These are phyloP conservation scores for Maniola hyperantus DNA, from an alignment of 2,888 invertebrate genomes.

Conservation along the genomic window DNA sequence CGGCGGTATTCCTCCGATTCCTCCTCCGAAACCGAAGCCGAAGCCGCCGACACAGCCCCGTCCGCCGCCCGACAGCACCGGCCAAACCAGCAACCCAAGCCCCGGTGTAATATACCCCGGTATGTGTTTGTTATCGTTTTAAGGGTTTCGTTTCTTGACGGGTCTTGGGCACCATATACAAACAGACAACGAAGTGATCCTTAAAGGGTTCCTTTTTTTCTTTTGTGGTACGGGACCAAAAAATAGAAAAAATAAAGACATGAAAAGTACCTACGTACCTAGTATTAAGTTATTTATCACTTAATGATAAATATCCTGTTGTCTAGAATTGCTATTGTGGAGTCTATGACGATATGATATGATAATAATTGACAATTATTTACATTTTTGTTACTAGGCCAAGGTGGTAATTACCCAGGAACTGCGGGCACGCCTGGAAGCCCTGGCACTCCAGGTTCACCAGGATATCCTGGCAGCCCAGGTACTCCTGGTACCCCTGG, in stretches of 20 bases:
- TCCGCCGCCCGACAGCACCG: slow-evolving; percentile 65
- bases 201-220: too few species aligned
- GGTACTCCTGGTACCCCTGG: slow-evolving; percentile 40
- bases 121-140: slow-evolving; percentile 36
- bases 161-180: too few species aligned
- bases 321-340: too few species aligned
- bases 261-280: too few species aligned
- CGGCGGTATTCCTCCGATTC: slow-evolving; percentile 69
- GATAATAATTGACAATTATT: too few species aligned
- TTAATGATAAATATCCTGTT: too few species aligned
- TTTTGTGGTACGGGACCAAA: too few species aligned
- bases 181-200: too few species aligned
- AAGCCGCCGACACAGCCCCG: slow-evolving; percentile 49
- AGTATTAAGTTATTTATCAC: too few species aligned
- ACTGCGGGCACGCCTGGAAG: slow-evolving; percentile 30
- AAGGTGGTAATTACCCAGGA: slow-evolving; percentile 65
- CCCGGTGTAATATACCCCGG: slow-evolving; percentile 63
- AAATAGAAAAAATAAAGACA: too few species aligned
- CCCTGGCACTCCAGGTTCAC: slow-evolving; percentile 43
- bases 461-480: slow-evolving; percentile 40
- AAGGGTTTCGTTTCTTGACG: too few species aligned
- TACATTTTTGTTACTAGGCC: slow-evolving; percentile 23
- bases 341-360: too few species aligned
- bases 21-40: slow-evolving; percentile 57
- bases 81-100: slow-evolving; percentile 65